Conservation (phyloP, 2,888 invertebrate genomes). For the Parelbella ahira region DNA sequence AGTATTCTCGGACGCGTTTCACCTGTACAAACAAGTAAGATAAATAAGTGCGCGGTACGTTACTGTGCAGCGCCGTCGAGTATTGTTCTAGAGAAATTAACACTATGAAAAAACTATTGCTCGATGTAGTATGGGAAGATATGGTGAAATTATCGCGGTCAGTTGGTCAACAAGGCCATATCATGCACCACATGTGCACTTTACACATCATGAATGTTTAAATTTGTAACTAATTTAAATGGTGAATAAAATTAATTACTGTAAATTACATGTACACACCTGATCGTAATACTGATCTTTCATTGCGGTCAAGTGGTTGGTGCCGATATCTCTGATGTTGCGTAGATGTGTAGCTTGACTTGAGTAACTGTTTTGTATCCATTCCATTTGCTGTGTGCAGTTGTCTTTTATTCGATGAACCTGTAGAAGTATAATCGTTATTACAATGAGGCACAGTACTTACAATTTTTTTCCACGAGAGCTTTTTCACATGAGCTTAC, state of each 20-base stretch:
- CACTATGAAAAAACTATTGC: too few relatives aligned
- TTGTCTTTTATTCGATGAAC: constrained; percentile 96
- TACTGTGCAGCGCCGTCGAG: too few relatives aligned
- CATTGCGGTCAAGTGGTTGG: constrained; percentile 90
- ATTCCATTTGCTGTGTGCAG: constrained; percentile 95
- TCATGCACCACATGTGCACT: background rate
- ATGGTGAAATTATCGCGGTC: constrained; percentile 1
- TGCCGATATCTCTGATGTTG: constrained; percentile 95
- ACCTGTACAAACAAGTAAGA: constrained; percentile 80
- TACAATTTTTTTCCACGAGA: too few relatives aligned
- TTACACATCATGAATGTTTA: constrained; percentile 6
- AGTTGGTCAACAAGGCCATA: too few relatives aligned
- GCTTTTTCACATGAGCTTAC: too few relatives aligned
- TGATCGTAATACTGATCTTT: constrained; percentile 96
- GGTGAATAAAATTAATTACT: too few relatives aligned
- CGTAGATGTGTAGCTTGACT: constrained; percentile 91
- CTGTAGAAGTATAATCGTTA: too few relatives aligned
- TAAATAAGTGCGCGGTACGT: too few relatives aligned
- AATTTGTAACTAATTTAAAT: background rate
- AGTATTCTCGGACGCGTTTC: constrained; percentile 94
- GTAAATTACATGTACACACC: constrained; percentile 70
- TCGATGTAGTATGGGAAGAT: background rate
- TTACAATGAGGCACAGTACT: too few relatives aligned
- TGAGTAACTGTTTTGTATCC: constrained; percentile 95
- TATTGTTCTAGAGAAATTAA: too few relatives aligned